These are phyloP conservation scores for Microplitis deprimator DNA, from an alignment of 2,888 invertebrate genomes.

Conservation along the genomic window DNA sequence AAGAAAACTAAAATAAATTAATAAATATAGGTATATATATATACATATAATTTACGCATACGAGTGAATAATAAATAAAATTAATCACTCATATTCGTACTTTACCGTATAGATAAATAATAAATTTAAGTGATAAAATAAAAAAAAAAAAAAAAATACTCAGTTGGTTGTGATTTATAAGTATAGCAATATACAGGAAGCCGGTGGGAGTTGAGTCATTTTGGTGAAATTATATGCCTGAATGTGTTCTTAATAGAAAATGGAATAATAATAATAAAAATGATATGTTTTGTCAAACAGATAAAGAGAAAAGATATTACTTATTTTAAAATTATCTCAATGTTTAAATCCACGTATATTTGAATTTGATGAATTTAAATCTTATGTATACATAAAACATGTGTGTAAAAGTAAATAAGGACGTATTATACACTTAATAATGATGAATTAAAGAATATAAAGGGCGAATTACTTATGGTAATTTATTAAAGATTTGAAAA, in stretches of 20 bases:
- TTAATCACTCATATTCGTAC: constrained; percentile 12
- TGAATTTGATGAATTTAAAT: neutral
- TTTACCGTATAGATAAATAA: neutral
- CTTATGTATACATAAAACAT: neutral
- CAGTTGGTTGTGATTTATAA: constrained; percentile 71
- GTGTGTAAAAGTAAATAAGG: constrained; percentile 4
- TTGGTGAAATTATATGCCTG: neutral
- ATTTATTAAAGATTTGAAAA: neutral
- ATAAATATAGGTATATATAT: neutral
- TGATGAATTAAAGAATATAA: neutral
- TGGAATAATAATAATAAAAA: constrained; percentile 38
- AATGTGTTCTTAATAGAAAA: constrained; percentile 31
- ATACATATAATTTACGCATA: constrained; percentile 13
- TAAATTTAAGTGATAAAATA: constrained; percentile 27
- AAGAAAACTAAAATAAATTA: no score
- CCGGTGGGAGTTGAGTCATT: constrained; percentile 20
- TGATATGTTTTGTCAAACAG: neutral
- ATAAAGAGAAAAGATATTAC: neutral
- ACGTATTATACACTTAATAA: neutral
- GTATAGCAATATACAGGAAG: constrained; percentile 62
- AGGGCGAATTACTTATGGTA: neutral
- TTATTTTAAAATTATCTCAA: neutral
- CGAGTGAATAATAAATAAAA: neutral
- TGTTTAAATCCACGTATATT: neutral
- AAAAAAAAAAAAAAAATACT: constrained; percentile 59